These are phyloP conservation scores for Lathronympha strigana DNA, from an alignment of 2,888 invertebrate species.

Conservation along the genomic window DNA sequence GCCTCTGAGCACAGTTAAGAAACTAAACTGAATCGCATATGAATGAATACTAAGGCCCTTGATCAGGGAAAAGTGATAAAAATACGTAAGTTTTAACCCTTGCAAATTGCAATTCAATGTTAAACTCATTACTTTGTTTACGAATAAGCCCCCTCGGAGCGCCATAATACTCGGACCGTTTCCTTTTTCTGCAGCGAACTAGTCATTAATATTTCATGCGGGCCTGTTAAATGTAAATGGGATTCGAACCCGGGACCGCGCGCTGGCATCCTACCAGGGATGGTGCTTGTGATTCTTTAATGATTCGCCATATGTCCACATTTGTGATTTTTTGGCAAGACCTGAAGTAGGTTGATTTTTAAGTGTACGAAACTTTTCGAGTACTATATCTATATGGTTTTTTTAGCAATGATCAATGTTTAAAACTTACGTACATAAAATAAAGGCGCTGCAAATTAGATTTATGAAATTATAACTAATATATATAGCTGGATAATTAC, in stretches of 20 bases:
- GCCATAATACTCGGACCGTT: not conserved
- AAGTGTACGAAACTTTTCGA: too few relatives aligned
- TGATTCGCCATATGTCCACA: not conserved
- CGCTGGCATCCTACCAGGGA: slow-evolving; percentile 11
- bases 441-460: too few relatives aligned
- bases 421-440: too few relatives aligned
- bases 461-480: too few relatives aligned
- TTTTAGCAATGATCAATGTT: not conserved
- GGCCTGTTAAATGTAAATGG: slow-evolving; percentile 20
- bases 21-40: too few relatives aligned
- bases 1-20: too few relatives aligned
- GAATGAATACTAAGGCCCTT: too few relatives aligned
- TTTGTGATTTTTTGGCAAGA: not conserved
- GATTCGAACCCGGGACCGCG: slow-evolving; percentile 18
- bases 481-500: too few relatives aligned
- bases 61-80: too few relatives aligned
- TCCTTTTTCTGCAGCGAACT: not conserved
- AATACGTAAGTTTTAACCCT: too few relatives aligned
- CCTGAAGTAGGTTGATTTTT: not conserved
- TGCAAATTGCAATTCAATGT: not conserved
- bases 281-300: slow-evolving; percentile 1
- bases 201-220: slow-evolving; percentile 21
- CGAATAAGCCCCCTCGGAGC: slow-evolving; percentile 1
- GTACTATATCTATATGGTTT: not conserved
- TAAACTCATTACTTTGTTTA: not conserved